phyloP scores from a whole-genome alignment of 2,888 invertebrate species.

The Cylindroiulus punctatus region DNA sequence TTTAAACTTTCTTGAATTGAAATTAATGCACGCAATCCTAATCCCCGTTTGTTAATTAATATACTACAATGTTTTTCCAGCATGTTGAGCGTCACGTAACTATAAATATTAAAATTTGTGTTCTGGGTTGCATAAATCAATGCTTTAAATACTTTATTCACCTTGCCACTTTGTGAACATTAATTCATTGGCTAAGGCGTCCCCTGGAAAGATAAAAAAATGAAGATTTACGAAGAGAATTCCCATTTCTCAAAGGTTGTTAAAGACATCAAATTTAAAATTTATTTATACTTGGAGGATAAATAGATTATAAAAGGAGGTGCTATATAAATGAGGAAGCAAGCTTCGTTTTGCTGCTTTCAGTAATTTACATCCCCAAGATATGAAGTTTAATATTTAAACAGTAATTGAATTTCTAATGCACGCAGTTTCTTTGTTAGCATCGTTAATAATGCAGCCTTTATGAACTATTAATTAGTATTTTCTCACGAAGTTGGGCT shows the following conservation, averaged over 20 bases:
- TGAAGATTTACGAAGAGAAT: not conserved
- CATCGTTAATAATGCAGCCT: constrained; percentile 22
- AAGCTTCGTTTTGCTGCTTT: not conserved
- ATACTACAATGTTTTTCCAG: too few relatives aligned
- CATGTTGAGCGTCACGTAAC: too few relatives aligned
- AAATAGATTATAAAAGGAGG: constrained; percentile 20
- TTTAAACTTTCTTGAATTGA: too few relatives aligned
- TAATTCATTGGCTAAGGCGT: not conserved
- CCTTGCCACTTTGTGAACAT: constrained; percentile 10
- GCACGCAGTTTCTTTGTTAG: not conserved
- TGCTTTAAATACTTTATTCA: not conserved
- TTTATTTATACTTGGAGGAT: constrained; percentile 19
- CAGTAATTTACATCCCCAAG: constrained; percentile 46
- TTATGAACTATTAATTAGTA: constrained; percentile 7
- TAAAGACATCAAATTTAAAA: constrained; percentile 15
- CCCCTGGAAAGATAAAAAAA: not conserved
- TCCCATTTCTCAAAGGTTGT: constrained; percentile 50
- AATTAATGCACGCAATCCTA: too few relatives aligned
- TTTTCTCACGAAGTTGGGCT: not conserved
- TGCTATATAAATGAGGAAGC: not conserved
- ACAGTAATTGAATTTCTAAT: constrained; percentile 48
- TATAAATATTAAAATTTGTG: not conserved
- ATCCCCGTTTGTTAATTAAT: not conserved
- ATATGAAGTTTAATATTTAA: constrained; percentile 48
- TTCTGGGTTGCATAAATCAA: not conserved